phyloP scores from a whole-genome alignment of 2,888 invertebrate genomes.

The Eupithecia subfuscata region DNA sequence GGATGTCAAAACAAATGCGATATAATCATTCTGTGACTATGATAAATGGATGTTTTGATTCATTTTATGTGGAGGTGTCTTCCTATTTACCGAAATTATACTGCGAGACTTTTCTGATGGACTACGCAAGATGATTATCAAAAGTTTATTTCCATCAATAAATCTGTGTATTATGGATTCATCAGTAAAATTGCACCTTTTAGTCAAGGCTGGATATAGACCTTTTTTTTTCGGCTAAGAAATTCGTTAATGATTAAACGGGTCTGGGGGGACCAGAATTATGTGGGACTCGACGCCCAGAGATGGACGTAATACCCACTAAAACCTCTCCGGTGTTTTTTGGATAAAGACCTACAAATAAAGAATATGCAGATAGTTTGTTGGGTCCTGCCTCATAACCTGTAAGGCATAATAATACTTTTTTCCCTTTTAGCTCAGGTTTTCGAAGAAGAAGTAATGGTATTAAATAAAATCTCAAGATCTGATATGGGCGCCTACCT shows the following conservation, averaged over 20 bases:
- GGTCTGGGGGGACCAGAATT: too few relatives aligned
- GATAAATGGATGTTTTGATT: slow-evolving; percentile 38
- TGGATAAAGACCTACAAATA: neutral
- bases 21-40: slow-evolving; percentile 39
- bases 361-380: neutral
- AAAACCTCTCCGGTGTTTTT: too few relatives aligned
- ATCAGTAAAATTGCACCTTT: neutral
- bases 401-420: neutral
- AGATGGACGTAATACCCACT: too few relatives aligned
- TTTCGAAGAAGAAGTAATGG: slow-evolving; percentile 90
- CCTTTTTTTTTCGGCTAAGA: too few relatives aligned
- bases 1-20: slow-evolving; percentile 42
- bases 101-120: neutral
- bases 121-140: neutral
- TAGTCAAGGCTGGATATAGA: neutral
- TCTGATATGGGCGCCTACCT: slow-evolving; percentile 96
- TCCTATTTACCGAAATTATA: slow-evolving; percentile 11
- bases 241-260: too few relatives aligned
- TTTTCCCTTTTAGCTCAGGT: slow-evolving; percentile 80
- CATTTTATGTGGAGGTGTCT: slow-evolving; percentile 27
- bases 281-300: too few relatives aligned
- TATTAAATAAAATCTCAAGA: slow-evolving; percentile 91
- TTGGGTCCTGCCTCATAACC: neutral
- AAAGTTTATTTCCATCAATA: neutral
- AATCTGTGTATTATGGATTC: neutral